These are phyloP conservation scores for Papilio helenus DNA, from an alignment of 1,140 invertebrate genomes.

Conservation along the genomic window DNA sequence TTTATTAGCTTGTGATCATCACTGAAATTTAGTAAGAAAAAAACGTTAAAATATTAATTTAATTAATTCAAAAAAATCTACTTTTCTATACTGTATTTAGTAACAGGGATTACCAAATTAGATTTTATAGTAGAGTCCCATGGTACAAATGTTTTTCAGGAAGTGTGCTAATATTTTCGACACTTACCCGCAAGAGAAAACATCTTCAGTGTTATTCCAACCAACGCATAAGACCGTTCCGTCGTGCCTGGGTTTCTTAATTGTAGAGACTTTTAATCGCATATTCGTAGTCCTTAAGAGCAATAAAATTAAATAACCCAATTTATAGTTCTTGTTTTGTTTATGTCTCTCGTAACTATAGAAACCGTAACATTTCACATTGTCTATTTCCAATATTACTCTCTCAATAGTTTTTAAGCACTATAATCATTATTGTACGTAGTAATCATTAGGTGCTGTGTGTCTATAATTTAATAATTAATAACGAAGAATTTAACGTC, in stretches of 20 bases:
- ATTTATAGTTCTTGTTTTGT: neutral
- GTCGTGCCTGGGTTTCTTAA: slow-evolving; percentile 88
- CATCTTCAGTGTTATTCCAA: slow-evolving; percentile 96
- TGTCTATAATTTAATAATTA: neutral
- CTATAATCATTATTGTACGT: neutral
- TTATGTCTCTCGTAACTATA: slow-evolving; percentile 1
- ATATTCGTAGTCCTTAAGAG: slow-evolving; percentile 78
- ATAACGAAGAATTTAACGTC: neutral
- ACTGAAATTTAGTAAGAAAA: slow-evolving; percentile 79
- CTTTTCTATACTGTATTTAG: too few species aligned
- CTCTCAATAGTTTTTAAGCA: neutral
- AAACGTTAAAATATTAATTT: neutral
- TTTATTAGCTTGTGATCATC: slow-evolving; percentile 96
- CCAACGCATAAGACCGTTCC: slow-evolving; percentile 93
- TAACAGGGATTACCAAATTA: too few species aligned
- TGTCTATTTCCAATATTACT: neutral
- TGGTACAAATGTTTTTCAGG: too few species aligned
- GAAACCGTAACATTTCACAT: neutral
- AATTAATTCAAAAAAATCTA: too few species aligned
- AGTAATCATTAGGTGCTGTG: too few species aligned
- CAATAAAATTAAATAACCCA: neutral
- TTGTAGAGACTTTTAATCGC: slow-evolving; percentile 91
- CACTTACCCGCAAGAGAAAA: slow-evolving; percentile 92
- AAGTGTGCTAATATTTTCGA: neutral
- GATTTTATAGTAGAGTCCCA: too few species aligned